Base-by-base conservation (phyloP, 2,113 vertebrate genomes). In the Cynocephalus volans region DNA sequence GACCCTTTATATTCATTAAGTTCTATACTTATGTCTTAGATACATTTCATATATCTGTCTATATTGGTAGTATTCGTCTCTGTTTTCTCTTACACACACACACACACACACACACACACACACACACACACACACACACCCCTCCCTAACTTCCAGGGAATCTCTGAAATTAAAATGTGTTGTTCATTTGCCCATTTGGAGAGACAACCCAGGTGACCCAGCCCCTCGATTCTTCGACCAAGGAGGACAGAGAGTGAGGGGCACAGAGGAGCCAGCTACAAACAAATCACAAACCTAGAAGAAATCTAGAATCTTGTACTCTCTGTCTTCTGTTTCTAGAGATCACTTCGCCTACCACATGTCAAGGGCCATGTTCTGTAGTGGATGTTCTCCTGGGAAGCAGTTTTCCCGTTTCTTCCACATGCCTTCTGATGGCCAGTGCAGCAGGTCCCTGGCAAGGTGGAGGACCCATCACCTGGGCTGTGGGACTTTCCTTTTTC, bases 391-490 rank as follows among this genome's bases (percentile, higher is more conserved):
- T 79, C 33, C 7, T 31, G 21, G 80, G 1, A 41, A 19, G 15
- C 28, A 23, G 45, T 28, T 48, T 36, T 6, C 5, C 24, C 3
- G 6, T 17, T 36, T 23, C 0, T 41, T 50, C 62, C 21, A 0
- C 28, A 17, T 7, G 3, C 4, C 5, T 19, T 23, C 12, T 3
- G 18, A 6, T 5, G 31, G 70, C 28, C 17, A 1, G 28, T 36
- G 5, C 4, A 5, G 56, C 11, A 0, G 48, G 3, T 3, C 33
- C 24, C 52, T 48, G 13, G 64, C 8, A 11, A 69, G 52, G 54
- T 1, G 52, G 41, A 21, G 1, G 1, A 11, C 45, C 0, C 33
- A 8, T 54, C 2, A 8, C 60, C 50, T 3, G 5, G 31, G 3
- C 26, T 52, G 24, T 26, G 10, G 0, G 15, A 18, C 19, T 26